phyloP scores from a whole-genome alignment of 2,797 vertebrate genomes.

The Trachops cirrhosus region DNA sequence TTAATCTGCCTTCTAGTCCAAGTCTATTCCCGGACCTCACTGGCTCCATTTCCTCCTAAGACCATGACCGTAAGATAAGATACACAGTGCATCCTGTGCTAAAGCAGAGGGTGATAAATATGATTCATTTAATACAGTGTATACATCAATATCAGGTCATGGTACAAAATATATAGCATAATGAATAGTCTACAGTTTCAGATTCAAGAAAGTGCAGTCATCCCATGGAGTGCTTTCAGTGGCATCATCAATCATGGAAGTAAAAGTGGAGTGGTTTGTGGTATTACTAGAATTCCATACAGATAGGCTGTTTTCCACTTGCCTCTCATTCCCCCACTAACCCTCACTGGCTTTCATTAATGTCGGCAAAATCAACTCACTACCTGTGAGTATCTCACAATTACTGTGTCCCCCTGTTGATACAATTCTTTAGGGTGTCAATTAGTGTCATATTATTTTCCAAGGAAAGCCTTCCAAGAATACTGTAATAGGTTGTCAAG shows the following conservation, averaged over 20 bases:
- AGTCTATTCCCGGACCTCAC: neutral
- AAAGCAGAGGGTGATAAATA: slow-evolving; percentile 45
- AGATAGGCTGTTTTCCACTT: neutral
- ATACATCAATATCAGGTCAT: slow-evolving; percentile 44
- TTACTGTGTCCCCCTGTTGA: neutral
- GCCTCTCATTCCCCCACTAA: neutral
- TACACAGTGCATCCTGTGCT: neutral
- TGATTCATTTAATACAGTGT: slow-evolving; percentile 45
- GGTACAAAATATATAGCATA: slow-evolving; percentile 35
- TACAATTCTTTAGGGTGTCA: neutral
- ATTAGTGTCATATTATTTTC: neutral
- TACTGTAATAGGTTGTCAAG: neutral
- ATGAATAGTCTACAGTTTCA: slow-evolving; percentile 53
- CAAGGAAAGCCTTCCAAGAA: neutral
- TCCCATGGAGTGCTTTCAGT: slow-evolving; percentile 1
- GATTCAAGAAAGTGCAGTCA: slow-evolving; percentile 4
- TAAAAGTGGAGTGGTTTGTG: slow-evolving; percentile 38
- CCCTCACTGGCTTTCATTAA: neutral
- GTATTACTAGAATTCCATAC: slow-evolving; percentile 11
- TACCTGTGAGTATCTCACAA: neutral
- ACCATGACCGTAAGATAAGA: slow-evolving; percentile 23
- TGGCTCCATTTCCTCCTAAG: slow-evolving; percentile 28
- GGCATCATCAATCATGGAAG: slow-evolving; percentile 53
- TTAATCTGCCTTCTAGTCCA: neutral
- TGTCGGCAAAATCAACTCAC: neutral